A percentile compares a stretch with the other conserved stretches of the same genome.
Evolutionary conservation across 2,797 vertebrate genomes (phyloP).

Genomic region (Phalloptychus januarius): DNA sequence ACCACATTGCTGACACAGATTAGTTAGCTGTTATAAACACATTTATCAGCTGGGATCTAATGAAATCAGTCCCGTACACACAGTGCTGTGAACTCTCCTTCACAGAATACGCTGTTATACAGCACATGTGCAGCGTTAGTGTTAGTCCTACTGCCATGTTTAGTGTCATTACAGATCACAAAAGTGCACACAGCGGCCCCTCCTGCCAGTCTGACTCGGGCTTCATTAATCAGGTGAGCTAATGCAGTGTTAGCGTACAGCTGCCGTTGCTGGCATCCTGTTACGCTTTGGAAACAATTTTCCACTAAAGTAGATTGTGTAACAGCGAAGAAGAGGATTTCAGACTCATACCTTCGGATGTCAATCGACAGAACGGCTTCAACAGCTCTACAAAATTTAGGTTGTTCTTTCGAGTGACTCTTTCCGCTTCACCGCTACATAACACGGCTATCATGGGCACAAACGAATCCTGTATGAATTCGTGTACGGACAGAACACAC

Average conservation of each 20-base stretch:
- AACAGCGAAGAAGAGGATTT: not conserved
- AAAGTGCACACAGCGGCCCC: not conserved
- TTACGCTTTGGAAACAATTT: not conserved
- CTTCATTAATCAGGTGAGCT: not conserved
- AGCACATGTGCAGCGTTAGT: not conserved
- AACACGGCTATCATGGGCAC: constrained; percentile 96
- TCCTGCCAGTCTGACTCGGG: not conserved
- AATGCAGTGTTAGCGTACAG: not conserved
- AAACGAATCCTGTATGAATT: constrained; percentile 97
- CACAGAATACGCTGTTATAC: not conserved
- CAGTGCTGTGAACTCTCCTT: not conserved
- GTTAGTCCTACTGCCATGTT: not conserved
- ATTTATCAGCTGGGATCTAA: not conserved
- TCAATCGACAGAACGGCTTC: constrained; percentile 94
- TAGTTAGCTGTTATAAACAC: not conserved
- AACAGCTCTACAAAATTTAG: constrained; percentile 93
- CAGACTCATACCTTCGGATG: constrained; percentile 89
- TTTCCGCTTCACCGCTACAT: constrained; percentile 94
- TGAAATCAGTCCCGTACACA: not conserved
- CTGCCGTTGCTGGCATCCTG: not conserved
- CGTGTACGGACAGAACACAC: constrained; percentile 94
- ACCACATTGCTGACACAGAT: too few species aligned
- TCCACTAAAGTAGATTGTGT: not conserved
- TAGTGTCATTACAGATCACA: not conserved
- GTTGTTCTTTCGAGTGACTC: constrained; percentile 90